Evolutionary conservation across 2,797 vertebrate species (phyloP), one percentile per base, ranked within the genome.

Genomic region (Mormyrus proboscirostris): DNA sequence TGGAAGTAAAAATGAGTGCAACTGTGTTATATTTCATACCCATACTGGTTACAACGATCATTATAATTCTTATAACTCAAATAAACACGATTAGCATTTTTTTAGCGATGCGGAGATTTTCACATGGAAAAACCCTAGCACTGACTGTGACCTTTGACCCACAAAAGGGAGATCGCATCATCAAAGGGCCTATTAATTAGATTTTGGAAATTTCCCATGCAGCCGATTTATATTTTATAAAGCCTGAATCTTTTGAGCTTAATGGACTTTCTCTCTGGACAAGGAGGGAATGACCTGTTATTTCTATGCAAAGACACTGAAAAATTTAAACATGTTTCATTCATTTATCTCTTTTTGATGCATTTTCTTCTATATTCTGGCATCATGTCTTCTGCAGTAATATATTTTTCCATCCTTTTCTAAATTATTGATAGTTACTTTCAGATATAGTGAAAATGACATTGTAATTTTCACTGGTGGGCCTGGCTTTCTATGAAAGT

Each of bases 101-200:
- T 84, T 84, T 50, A 51, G 38, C 6, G 44, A 82, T 82, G 16
- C 19, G 0, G 44, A 49, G 33, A 47, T 47, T 82, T 82, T 44
- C 41, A 84, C 19, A 25, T 51, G 82, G 44, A 47, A 10, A 51
- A 51, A 16, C 14, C 12, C n/a, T 25, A 51, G 82, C 49, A 51
- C 82, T 84, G 9, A 85, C 49, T 25, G 25, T 85, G 83, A 85
- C 49, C 83, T 85, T 6, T 25, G 44, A 53, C 83, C 83, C 44
- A 12, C 49, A 85, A 50, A 85, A 85, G 3, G 44, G 83, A 49
- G 25, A 14, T 85, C 9, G 6, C 49, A 85, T 51, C n/a, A 85
- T 85, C 49, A 85, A 85, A 85, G 49, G 83, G 49, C 76, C 76
- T 47, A 51, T 85, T 51, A 85, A 85, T 85, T 85, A 85, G 83